Percentiles rank a stretch among this genome's conserved stretches.
Conservation (phyloP, 35 echinoderm and acorn worm species). For the Apostichopus parvimensis region DNA sequence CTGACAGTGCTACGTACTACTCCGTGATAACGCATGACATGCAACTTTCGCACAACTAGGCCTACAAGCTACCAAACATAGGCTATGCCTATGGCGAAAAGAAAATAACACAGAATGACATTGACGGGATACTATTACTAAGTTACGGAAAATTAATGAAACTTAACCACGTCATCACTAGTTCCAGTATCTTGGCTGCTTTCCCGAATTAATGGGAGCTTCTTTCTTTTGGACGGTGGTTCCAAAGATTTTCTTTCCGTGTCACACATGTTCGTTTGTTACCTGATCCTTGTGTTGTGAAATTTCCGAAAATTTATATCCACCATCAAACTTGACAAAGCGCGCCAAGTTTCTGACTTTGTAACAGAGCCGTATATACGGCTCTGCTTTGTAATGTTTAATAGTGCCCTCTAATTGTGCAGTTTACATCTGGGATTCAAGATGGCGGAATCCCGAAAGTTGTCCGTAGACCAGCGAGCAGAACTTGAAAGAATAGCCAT, state of each 20-base stretch:
- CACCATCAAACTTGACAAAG: conserved; percentile 4
- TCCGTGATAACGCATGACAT: no score
- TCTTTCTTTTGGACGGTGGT: conserved; percentile 41
- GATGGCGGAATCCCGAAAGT: conserved; percentile 21
- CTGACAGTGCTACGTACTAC: no score
- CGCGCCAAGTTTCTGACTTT: background rate
- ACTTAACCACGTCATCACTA: conserved; percentile 52
- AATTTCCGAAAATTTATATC: background rate
- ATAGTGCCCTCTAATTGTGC: background rate
- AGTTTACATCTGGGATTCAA: background rate
- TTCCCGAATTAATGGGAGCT: conserved; percentile 35
- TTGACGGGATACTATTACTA: no score
- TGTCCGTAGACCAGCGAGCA: conserved; percentile 25
- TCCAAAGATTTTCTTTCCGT: conserved; percentile 26
- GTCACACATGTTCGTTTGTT: conserved; percentile 14
- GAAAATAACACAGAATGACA: no score
- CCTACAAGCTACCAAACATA: no score
- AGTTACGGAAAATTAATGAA: no score
- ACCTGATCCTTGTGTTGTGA: background rate
- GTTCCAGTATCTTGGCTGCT: conserved; percentile 54
- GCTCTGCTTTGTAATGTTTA: background rate
- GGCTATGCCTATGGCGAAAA: no score
- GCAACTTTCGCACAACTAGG: no score
- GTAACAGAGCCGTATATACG: no score
- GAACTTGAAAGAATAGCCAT: conserved; percentile 37